phyloP scores from a whole-genome alignment of 2,797 vertebrate genomes.

The Brotula barbata region DNA sequence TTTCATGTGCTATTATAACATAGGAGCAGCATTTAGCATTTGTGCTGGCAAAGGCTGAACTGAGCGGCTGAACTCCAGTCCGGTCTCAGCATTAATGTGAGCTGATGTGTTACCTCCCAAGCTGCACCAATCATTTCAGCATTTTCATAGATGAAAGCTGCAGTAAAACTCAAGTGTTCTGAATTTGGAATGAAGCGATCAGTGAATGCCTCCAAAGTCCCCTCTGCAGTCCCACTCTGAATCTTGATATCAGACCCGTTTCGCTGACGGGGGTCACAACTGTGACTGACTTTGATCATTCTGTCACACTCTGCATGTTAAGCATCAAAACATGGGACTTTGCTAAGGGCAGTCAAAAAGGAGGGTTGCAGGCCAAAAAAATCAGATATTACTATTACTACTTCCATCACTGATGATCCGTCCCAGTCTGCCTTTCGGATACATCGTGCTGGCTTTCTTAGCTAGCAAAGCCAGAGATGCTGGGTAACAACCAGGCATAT shows the following conservation, averaged over 20 bases:
- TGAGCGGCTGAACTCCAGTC: conserved; percentile 69
- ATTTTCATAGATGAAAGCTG: conserved; percentile 68
- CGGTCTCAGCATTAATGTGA: conserved; percentile 65
- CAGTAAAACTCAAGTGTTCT: conserved; percentile 60
- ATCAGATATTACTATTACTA: too few species aligned
- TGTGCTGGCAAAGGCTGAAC: conserved; percentile 66
- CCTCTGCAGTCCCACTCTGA: conserved; percentile 23
- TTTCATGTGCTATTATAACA: conserved; percentile 71
- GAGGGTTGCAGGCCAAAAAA: too few species aligned
- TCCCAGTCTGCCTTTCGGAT: too few species aligned
- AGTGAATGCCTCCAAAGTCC: conserved; percentile 36
- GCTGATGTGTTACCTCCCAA: conserved; percentile 65
- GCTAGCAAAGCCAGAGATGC: too few species aligned
- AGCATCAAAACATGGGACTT: too few species aligned
- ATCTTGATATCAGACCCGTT: conserved; percentile 29
- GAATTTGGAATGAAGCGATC: conserved; percentile 55
- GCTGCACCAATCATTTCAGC: conserved; percentile 60
- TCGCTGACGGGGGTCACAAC: conserved; percentile 11
- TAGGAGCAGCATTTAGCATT: conserved; percentile 69
- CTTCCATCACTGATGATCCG: too few species aligned
- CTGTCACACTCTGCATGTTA: conserved; percentile 1
- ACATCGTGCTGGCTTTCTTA: too few species aligned
- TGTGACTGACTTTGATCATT: conserved; percentile 38
- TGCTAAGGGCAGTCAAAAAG: too few species aligned
- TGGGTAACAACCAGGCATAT: too few species aligned